Base-by-base conservation (phyloP, 2,797 vertebrate species). In the Sebastes trivittatus region DNA sequence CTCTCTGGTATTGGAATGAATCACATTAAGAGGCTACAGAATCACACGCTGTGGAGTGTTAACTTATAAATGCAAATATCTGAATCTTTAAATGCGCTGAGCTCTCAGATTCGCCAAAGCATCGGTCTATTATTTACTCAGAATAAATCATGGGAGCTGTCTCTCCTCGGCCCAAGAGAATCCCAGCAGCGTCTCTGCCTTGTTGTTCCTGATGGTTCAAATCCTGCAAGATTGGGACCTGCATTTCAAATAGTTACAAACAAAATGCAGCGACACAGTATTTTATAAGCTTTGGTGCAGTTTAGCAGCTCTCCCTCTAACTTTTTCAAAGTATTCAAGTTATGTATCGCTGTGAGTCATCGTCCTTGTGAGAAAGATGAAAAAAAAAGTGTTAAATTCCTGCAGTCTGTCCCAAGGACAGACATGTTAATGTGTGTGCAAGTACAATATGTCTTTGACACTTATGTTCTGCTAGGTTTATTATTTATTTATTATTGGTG, bases 111-210 rank as follows among this genome's bases (percentile, higher is more conserved):
- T 83, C 72, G 60, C 66, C 69, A 74, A 78, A 80, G 61, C 73
- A 81, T 42, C 2, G 70, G 38, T 63, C 10, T 73, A 72, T 84
- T 80, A 87, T 89, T 77, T 83, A 78, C 72, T 85, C 11, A 13
- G 61, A 87, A 87, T 89, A 82, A 83, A 82, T 73, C 78, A 76
- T 83, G 72, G 30, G 49, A 73, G 60, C 62, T 38, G 75, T 68
- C 60, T 49, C 36, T 30, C 27, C 16, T 65, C 13, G 2, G 61
- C 83, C 46, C 63, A 6, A 25, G 74, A 82, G 69, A 86, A 65
- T 78, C 61, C 67, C 71, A 68, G 68, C 49, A 58, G 42, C 68
- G 60, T 77, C 73, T 81, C 60, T 52, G 11, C 42, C 29, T 54
- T 27, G 22, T 75, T 67, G 34, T 38, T 70, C 42, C 34, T 42